These are phyloP conservation scores for Autographa gamma DNA, from an alignment of 2,888 invertebrate species.

Conservation along the genomic window DNA sequence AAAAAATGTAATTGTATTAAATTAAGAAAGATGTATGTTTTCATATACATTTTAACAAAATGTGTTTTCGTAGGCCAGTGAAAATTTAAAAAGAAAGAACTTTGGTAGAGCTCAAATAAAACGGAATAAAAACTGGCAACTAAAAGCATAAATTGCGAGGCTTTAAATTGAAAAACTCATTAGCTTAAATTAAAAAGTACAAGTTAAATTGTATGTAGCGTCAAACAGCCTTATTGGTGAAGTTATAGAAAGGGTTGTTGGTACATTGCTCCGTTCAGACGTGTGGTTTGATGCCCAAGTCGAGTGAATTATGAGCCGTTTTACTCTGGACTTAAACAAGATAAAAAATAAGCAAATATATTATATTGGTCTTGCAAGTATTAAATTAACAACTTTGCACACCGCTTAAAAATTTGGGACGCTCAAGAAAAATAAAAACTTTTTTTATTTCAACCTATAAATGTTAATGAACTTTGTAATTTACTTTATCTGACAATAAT, in stretches of 20 bases:
- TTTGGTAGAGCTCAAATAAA: constrained; percentile 8
- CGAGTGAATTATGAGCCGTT: not conserved
- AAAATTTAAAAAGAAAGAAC: not conserved
- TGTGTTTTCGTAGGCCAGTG: no score
- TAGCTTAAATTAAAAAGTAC: constrained; percentile 47
- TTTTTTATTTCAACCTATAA: no score
- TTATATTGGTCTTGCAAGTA: not conserved
- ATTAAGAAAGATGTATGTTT: no score
- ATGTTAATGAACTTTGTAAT: no score
- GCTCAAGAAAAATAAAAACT: no score
- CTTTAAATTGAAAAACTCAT: constrained; percentile 49
- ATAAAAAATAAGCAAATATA: not conserved
- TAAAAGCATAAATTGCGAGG: constrained; percentile 16
- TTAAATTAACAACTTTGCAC: not conserved
- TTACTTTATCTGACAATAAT: no score
- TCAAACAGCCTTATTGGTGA: constrained; percentile 19
- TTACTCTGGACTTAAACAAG: not conserved
- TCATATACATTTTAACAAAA: no score
- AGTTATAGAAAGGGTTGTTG: not conserved
- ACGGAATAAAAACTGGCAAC: constrained; percentile 17
- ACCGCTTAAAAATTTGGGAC: no score
- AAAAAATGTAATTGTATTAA: no score
- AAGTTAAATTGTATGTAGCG: constrained; percentile 33
- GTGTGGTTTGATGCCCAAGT: not conserved
- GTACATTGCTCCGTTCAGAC: not conserved